phyloP scores from a whole-genome alignment of 2,888 invertebrate genomes.

The Leucozona laternaria region DNA sequence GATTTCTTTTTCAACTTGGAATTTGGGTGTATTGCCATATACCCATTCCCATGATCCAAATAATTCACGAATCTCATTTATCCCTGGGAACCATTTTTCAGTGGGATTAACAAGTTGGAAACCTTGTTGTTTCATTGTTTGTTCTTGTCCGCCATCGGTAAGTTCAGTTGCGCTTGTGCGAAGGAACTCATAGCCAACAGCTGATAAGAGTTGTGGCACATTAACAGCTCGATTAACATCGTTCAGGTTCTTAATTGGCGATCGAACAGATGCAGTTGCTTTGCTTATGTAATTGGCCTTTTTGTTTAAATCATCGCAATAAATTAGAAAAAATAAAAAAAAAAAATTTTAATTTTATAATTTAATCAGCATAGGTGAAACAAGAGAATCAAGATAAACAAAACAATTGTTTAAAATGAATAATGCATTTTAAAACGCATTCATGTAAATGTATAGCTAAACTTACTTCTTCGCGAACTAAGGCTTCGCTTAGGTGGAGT shows the following conservation, averaged over 20 bases:
- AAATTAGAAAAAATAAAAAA: not conserved
- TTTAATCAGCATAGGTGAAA: conserved; percentile 16
- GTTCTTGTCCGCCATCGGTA: conserved; percentile 89
- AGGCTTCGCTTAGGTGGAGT: conserved; percentile 88
- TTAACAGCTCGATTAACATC: conserved; percentile 90
- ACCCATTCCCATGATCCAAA: conserved; percentile 94
- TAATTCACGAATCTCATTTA: conserved; percentile 88
- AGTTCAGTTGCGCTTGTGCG: conserved; percentile 88
- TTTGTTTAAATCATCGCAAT: not conserved
- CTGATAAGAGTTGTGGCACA: conserved; percentile 89
- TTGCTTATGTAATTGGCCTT: conserved; percentile 91
- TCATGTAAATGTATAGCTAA: not conserved
- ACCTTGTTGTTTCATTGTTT: conserved; percentile 90
- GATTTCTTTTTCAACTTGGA: conserved; percentile 86
- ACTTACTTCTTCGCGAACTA: conserved; percentile 90
- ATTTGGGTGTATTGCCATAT: conserved; percentile 93
- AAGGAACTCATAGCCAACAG: conserved; percentile 93
- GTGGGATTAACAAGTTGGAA: conserved; percentile 94
- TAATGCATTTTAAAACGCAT: conserved; percentile 19
- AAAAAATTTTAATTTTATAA: not conserved
- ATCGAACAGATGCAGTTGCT: conserved; percentile 93
- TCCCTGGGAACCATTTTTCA: conserved; percentile 94
- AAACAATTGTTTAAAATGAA: conserved; percentile 36
- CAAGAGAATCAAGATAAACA: not conserved
- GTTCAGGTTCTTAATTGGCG: conserved; percentile 92